These are phyloP conservation scores for Cyclura pinguis DNA, from an alignment of 2,797 vertebrate species.

Conservation along the genomic window DNA sequence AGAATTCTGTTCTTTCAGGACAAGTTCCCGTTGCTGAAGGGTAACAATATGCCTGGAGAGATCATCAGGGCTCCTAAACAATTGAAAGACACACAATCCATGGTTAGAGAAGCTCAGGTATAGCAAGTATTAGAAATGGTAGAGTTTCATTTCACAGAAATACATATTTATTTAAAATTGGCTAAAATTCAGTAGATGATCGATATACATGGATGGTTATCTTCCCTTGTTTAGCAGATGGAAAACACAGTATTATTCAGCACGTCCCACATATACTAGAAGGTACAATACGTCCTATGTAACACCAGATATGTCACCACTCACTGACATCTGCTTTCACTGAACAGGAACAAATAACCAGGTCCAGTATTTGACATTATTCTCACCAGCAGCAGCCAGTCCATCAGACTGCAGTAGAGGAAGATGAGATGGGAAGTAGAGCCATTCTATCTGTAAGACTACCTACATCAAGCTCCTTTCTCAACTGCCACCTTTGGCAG, in stretches of 20 bases:
- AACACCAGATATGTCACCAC: neutral
- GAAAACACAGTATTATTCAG: neutral
- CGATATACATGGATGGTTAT: neutral
- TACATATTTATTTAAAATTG: neutral
- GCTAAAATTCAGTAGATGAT: too few relatives aligned
- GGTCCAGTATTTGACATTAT: neutral
- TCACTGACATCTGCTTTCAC: neutral
- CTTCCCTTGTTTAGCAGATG: neutral
- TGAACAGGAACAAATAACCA: neutral
- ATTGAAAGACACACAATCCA: constrained; percentile 40
- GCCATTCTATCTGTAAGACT: neutral
- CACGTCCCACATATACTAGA: neutral
- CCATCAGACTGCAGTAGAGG: neutral
- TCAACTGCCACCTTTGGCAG: neutral
- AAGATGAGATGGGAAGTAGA: neutral
- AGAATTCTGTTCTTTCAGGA: constrained; percentile 91
- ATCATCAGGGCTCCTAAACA: constrained; percentile 92
- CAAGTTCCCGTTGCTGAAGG: constrained; percentile 92
- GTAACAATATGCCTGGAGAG: constrained; percentile 92
- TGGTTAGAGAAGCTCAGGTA: neutral
- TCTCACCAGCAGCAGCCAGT: neutral
- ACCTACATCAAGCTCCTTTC: neutral
- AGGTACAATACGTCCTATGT: neutral
- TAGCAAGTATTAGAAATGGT: accelerated
- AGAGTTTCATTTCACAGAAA: accelerated